Percentiles rank a stretch among this genome's conserved stretches.
Conservation (phyloP, 2,888 invertebrate genomes). For the Sycophila texana region DNA sequence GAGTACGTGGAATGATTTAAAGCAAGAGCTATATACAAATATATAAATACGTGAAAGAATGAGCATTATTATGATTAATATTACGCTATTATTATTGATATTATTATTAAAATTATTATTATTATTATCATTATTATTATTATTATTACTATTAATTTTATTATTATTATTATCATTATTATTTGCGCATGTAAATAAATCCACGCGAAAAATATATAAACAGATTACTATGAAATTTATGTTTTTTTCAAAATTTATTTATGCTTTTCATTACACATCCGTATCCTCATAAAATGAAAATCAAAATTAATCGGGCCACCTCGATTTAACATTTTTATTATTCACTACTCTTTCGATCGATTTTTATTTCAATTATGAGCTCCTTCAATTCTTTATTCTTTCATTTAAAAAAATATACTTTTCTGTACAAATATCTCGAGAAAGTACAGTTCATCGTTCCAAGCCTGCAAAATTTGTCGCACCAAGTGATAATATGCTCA, state of each 20-base stretch:
- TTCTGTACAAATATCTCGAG: no score
- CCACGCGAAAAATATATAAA: constrained; percentile 75
- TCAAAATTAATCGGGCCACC: not conserved
- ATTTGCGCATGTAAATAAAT: constrained; percentile 75
- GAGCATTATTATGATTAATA: constrained; percentile 62
- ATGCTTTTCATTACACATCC: constrained; percentile 29
- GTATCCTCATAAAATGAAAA: not conserved
- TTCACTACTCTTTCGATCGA: no score
- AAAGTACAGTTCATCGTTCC: no score
- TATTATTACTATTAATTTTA: constrained; percentile 39
- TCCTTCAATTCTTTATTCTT: no score
- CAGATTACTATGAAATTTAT: constrained; percentile 72
- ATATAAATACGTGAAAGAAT: constrained; percentile 68
- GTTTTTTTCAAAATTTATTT: constrained; percentile 41
- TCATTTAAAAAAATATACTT: no score
- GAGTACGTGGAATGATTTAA: constrained; percentile 57
- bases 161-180: constrained; percentile 67
- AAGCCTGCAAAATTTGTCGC: no score
- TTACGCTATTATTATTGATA: constrained; percentile 60
- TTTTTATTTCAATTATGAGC: no score
- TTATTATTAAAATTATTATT: constrained; percentile 44
- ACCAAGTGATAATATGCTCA: no score
- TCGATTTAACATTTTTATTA: no score
- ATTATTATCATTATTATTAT: constrained; percentile 44
- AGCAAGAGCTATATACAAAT: constrained; percentile 63